A percentile compares a stretch with the other conserved stretches of the same genome.
phyloP scores from a whole-genome alignment of 1,140 invertebrate species.

The Ephestia elutella region DNA sequence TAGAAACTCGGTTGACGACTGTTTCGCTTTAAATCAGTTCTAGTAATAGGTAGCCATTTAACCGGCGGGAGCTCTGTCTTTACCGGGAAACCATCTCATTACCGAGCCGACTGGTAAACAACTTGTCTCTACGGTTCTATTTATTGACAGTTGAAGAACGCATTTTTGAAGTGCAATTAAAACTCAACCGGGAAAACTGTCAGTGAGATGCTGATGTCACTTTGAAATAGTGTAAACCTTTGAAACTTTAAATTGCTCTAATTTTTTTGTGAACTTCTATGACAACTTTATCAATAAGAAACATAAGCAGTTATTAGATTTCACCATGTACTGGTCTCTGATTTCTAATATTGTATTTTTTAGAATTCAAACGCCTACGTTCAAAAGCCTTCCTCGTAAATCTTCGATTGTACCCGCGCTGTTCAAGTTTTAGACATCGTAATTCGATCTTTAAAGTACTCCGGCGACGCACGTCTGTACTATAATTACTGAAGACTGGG shows the following conservation, averaged over 20 bases:
- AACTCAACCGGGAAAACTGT: background rate
- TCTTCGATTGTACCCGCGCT: background rate
- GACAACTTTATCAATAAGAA: too few relatives aligned
- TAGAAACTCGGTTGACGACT: slow-evolving; percentile 18
- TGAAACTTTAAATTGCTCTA: too few relatives aligned
- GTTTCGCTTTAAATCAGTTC: slow-evolving; percentile 15
- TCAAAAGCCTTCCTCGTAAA: too few relatives aligned
- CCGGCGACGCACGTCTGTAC: slow-evolving; percentile 14
- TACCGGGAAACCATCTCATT: slow-evolving; percentile 17
- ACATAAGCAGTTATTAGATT: too few relatives aligned
- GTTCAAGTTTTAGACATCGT: background rate
- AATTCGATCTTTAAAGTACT: slow-evolving; percentile 15
- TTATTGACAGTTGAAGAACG: background rate
- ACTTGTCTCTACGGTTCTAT: background rate
- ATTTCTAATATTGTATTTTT: too few relatives aligned
- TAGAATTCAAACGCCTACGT: too few relatives aligned
- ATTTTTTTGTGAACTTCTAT: too few relatives aligned
- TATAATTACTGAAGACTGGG: slow-evolving; percentile 22
- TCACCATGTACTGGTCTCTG: too few relatives aligned
- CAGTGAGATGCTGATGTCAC: too few relatives aligned
- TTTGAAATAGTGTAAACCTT: too few relatives aligned
- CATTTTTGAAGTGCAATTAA: background rate
- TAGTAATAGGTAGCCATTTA: slow-evolving; percentile 8
- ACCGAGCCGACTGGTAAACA: background rate
- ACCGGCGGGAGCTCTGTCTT: slow-evolving; percentile 8